Conservation (phyloP, 2,797 vertebrate genomes). For the Hapalemur alaotrensis region DNA sequence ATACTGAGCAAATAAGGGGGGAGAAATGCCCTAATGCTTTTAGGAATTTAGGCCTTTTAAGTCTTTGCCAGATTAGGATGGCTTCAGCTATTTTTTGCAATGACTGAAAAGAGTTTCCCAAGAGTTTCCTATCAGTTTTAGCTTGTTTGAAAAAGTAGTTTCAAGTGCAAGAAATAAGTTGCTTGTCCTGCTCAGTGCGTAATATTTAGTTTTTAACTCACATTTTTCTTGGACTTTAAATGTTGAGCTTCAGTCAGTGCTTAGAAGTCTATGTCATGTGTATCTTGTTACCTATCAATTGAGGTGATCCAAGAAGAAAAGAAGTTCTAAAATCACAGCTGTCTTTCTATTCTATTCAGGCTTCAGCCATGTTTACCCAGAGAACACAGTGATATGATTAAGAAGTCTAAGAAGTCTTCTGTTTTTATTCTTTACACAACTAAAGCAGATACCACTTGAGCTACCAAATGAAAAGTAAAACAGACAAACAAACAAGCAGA, state of each 20-base stretch:
- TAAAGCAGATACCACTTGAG: background rate
- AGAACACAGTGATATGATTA: background rate
- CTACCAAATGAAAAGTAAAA: conserved; percentile 22
- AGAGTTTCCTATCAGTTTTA: conserved; percentile 54
- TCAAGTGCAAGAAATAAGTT: conserved; percentile 24
- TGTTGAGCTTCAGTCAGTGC: conserved; percentile 1
- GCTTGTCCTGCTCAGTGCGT: background rate
- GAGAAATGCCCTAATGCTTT: background rate
- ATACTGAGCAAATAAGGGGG: background rate
- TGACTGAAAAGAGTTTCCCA: conserved; percentile 54
- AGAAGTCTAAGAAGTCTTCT: background rate
- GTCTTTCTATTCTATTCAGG: background rate
- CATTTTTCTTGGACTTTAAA: background rate
- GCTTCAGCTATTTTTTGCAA: conserved; percentile 50
- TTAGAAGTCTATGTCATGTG: background rate
- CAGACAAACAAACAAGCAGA: background rate
- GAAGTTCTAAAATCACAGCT: background rate
- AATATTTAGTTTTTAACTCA: background rate
- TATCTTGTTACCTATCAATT: conserved; percentile 22
- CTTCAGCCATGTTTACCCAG: background rate
- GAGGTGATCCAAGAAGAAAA: conserved; percentile 3
- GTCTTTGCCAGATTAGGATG: background rate
- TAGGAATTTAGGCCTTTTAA: conserved; percentile 37
- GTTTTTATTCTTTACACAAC: background rate
- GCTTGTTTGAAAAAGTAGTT: conserved; percentile 39